Evolutionary conservation across 2,888 invertebrate species (phyloP).

Genomic region (Morinoia aosen): DNA sequence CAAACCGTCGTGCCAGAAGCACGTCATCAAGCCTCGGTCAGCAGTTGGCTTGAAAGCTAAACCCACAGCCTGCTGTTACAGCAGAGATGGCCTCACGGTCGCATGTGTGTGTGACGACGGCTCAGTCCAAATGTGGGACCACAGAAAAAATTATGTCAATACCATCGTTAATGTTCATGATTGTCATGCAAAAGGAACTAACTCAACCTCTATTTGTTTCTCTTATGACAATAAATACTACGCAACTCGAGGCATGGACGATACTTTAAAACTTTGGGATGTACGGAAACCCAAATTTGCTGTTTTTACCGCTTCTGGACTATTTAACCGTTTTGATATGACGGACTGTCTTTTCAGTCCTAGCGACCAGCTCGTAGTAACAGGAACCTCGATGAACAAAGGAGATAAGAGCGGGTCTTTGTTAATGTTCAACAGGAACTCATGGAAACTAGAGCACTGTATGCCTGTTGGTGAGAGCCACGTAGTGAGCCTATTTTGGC

Average conservation of each 20-base stretch:
- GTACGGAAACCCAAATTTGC: constrained; percentile 85
- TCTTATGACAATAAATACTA: constrained; percentile 87
- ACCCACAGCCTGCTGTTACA: constrained; percentile 87
- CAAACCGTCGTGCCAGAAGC: constrained; percentile 79
- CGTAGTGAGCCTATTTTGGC: constrained; percentile 92
- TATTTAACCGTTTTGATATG: constrained; percentile 84
- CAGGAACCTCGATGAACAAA: constrained; percentile 85
- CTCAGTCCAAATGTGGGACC: constrained; percentile 97
- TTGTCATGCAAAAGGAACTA: constrained; percentile 85
- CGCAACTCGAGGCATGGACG: constrained; percentile 89
- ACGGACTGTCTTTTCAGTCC: constrained; percentile 87
- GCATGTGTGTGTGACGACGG: constrained; percentile 95
- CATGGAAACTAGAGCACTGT: constrained; percentile 81
- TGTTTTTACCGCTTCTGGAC: constrained; percentile 78
- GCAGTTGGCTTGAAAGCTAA: constrained; percentile 88
- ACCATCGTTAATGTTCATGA: constrained; percentile 83
- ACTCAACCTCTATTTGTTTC: constrained; percentile 87
- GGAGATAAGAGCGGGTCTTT: constrained; percentile 79
- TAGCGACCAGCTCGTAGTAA: constrained; percentile 88
- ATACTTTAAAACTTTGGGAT: constrained; percentile 96
- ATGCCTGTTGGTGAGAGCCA: constrained; percentile 79
- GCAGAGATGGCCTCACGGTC: constrained; percentile 87
- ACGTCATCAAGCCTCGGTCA: constrained; percentile 88
- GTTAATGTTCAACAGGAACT: constrained; percentile 84
- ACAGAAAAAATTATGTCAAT: constrained; percentile 88